phyloP scores from a whole-genome alignment of 2,888 invertebrate genomes.

The Byasa hedistus region DNA sequence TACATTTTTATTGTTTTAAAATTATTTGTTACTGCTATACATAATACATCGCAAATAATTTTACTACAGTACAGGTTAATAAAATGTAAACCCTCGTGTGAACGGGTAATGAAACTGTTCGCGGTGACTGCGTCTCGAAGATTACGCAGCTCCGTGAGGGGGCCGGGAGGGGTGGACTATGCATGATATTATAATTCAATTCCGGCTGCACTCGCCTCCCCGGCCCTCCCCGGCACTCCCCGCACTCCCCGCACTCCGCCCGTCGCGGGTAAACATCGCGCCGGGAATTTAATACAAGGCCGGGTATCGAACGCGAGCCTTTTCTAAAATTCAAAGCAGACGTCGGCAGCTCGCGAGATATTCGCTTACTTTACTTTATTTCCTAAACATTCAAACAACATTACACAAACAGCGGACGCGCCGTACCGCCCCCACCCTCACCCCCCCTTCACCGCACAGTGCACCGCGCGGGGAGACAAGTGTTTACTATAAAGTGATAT shows the following conservation, averaged over 20 bases:
- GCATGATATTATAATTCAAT: slow-evolving; percentile 26
- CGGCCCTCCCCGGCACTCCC: too few relatives aligned
- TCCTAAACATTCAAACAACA: too few relatives aligned
- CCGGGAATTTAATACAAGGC: slow-evolving; percentile 11
- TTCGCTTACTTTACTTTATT: neutral
- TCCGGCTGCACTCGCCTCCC: neutral
- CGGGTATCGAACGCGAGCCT: slow-evolving; percentile 3
- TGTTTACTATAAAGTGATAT: too few relatives aligned
- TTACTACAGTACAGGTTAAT: too few relatives aligned
- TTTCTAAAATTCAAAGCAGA: slow-evolving; percentile 10
- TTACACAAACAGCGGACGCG: too few relatives aligned
- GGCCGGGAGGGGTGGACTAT: slow-evolving; percentile 7
- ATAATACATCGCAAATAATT: too few relatives aligned
- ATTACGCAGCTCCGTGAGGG: neutral
- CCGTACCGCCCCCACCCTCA: too few relatives aligned
- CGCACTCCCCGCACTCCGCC: neutral
- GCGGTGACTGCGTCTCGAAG: slow-evolving; percentile 6
- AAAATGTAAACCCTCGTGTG: neutral
- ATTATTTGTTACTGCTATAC: too few relatives aligned
- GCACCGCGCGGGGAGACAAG: too few relatives aligned
- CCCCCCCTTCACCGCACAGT: too few relatives aligned
- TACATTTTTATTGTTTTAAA: too few relatives aligned
- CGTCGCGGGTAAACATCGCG: slow-evolving; percentile 12
- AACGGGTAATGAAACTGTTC: slow-evolving; percentile 3
- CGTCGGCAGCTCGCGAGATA: slow-evolving; percentile 1